These are phyloP conservation scores for Eilema caniola DNA, from an alignment of 2,888 invertebrate genomes.

Conservation along the genomic window DNA sequence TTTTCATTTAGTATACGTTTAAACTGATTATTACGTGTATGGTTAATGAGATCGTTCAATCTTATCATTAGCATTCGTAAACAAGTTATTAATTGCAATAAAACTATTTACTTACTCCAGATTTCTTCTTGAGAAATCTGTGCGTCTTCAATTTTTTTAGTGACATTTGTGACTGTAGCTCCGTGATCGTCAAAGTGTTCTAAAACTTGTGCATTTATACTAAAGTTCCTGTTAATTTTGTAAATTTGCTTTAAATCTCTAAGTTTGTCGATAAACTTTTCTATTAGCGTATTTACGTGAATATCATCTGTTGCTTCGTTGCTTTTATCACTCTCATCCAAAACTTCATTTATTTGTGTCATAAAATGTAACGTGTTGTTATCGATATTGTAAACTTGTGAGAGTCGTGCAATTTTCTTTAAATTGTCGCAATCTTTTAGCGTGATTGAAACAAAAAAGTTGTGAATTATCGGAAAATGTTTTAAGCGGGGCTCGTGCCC, in stretches of 20 bases:
- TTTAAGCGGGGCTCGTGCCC: slow-evolving; percentile 53
- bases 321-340: slow-evolving; percentile 54
- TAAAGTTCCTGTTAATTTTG: slow-evolving; percentile 41
- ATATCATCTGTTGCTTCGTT: slow-evolving; percentile 9
- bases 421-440: slow-evolving; percentile 60
- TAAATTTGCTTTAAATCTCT: slow-evolving; percentile 22
- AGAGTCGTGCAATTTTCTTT: slow-evolving; percentile 59
- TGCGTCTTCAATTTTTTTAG: slow-evolving; percentile 10
- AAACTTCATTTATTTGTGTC: slow-evolving; percentile 61
- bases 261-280: slow-evolving; percentile 21
- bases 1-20: not conserved
- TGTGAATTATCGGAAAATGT: slow-evolving; percentile 62
- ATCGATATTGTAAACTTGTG: slow-evolving; percentile 53
- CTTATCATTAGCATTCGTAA: not conserved
- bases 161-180: not conserved
- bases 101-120: slow-evolving; percentile 62
- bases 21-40: too few species aligned
- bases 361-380: slow-evolving; percentile 61
- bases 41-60: not conserved
- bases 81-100: not conserved
- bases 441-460: slow-evolving; percentile 63
- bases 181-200: slow-evolving; percentile 36
- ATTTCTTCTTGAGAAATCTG: slow-evolving; percentile 48
- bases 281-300: slow-evolving; percentile 20
- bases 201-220: slow-evolving; percentile 53